These are phyloP conservation scores for Craterocephalus amniculus DNA, from an alignment of 2,797 vertebrate species.

Conservation along the genomic window DNA sequence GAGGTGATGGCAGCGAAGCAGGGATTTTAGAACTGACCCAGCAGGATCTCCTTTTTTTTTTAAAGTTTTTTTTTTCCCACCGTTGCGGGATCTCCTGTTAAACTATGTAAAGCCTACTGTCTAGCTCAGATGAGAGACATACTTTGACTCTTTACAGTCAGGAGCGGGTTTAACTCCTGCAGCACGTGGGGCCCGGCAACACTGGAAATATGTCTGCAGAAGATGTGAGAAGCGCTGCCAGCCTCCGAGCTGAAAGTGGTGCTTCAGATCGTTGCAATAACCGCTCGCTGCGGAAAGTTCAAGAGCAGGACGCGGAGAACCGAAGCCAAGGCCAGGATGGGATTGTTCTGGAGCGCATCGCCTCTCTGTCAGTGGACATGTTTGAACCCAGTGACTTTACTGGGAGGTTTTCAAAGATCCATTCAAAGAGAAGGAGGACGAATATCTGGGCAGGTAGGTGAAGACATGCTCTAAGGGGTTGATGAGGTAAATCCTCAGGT, in stretches of 20 bases:
- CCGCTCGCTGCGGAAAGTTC: slow-evolving; percentile 32
- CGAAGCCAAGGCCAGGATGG: slow-evolving; percentile 76
- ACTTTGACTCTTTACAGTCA: slow-evolving; percentile 33
- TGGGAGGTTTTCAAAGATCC: slow-evolving; percentile 89
- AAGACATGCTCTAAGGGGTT: slow-evolving; percentile 9
- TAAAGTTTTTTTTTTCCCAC: not conserved
- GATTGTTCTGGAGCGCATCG: slow-evolving; percentile 81
- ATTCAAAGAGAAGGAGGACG: slow-evolving; percentile 88
- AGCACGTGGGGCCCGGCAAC: not conserved
- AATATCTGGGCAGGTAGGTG: slow-evolving; percentile 90
- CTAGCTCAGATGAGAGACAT: slow-evolving; percentile 19
- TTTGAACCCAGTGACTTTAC: slow-evolving; percentile 87
- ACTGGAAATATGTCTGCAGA: slow-evolving; percentile 77
- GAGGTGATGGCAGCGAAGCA: slow-evolving; percentile 39
- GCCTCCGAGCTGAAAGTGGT: slow-evolving; percentile 47
- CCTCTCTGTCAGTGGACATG: slow-evolving; percentile 87
- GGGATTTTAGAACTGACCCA: slow-evolving; percentile 25
- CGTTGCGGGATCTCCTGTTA: not conserved
- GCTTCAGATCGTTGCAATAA: slow-evolving; percentile 37
- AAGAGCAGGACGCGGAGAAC: slow-evolving; percentile 43
- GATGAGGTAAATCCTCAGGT: slow-evolving; percentile 10
- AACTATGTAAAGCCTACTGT: slow-evolving; percentile 48
- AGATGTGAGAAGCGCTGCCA: slow-evolving; percentile 65
- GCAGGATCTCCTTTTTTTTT: slow-evolving; percentile 17
- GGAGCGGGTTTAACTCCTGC: slow-evolving; percentile 29